A percentile compares a stretch with the other conserved stretches of the same genome.
Conservation (phyloP, 2,888 invertebrate genomes). For the Apodemia mormo region DNA sequence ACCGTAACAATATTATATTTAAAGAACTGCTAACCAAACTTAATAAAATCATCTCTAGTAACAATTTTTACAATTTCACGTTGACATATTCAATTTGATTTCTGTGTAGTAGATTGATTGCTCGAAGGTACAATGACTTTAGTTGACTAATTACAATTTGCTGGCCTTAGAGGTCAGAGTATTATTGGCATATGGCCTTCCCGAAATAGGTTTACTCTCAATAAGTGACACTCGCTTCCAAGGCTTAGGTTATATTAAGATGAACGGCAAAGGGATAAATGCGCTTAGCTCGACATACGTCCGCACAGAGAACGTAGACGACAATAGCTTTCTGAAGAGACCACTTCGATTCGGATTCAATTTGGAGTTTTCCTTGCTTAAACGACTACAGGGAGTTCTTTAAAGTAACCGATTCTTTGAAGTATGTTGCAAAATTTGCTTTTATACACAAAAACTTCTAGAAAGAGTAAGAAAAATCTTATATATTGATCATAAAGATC, state of each 20-base stretch:
- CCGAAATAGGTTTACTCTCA: background rate
- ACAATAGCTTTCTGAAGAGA: conserved; percentile 23
- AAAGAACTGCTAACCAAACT: too few relatives aligned
- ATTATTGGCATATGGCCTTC: background rate
- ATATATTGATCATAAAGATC: too few relatives aligned
- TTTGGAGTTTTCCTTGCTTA: conserved; percentile 27
- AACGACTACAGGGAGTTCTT: conserved; percentile 23
- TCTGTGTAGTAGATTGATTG: too few relatives aligned
- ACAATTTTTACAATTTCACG: too few relatives aligned
- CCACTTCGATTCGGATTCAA: conserved; percentile 26
- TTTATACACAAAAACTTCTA: background rate
- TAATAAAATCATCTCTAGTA: too few relatives aligned
- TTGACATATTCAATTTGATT: too few relatives aligned
- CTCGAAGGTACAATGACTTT: too few relatives aligned
- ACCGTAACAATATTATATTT: too few relatives aligned
- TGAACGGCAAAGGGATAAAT: too few relatives aligned
- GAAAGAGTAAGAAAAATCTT: background rate
- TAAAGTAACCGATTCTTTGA: background rate
- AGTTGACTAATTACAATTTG: too few relatives aligned
- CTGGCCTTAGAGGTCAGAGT: too few relatives aligned
- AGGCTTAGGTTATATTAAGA: background rate
- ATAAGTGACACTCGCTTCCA: background rate
- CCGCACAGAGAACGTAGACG: conserved; percentile 15
- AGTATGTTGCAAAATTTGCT: background rate
- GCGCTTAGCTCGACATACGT: conserved; percentile 18